Conservation (phyloP, 2,888 invertebrate species). For the Scaptomyza parva region DNA sequence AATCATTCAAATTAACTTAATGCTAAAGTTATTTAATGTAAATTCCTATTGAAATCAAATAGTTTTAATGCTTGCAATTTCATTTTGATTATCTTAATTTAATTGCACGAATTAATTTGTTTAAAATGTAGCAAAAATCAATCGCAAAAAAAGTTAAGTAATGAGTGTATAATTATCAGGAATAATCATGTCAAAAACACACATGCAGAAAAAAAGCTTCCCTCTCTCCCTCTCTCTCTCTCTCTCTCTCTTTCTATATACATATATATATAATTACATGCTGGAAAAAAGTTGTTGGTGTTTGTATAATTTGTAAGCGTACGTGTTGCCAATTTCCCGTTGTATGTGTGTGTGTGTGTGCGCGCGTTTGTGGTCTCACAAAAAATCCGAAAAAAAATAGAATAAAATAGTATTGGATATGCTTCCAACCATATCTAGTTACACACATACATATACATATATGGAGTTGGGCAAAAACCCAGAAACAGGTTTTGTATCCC, state of each 20-base stretch:
- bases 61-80: no score
- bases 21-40: no score
- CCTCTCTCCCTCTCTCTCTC: no score
- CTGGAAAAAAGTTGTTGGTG: neutral
- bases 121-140: neutral
- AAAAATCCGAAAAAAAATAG: conserved; percentile 2
- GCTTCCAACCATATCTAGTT: conserved; percentile 2
- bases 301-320: conserved; percentile 5
- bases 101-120: no score
- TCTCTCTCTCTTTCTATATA: no score
- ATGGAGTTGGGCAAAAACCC: conserved; percentile 2
- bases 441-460: conserved; percentile 8
- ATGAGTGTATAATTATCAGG: neutral
- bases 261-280: neutral
- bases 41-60: no score
- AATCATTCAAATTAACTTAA: no score
- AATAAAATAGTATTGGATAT: neutral
- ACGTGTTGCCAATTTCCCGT: conserved; percentile 2
- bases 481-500: conserved; percentile 41
- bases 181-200: neutral
- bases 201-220: neutral
- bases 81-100: no score
- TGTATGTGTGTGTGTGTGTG: neutral
- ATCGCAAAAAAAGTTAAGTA: neutral
- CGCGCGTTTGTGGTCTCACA: neutral